phyloP scores from a whole-genome alignment of 2,888 invertebrate genomes.

The Lobophora halterata region DNA sequence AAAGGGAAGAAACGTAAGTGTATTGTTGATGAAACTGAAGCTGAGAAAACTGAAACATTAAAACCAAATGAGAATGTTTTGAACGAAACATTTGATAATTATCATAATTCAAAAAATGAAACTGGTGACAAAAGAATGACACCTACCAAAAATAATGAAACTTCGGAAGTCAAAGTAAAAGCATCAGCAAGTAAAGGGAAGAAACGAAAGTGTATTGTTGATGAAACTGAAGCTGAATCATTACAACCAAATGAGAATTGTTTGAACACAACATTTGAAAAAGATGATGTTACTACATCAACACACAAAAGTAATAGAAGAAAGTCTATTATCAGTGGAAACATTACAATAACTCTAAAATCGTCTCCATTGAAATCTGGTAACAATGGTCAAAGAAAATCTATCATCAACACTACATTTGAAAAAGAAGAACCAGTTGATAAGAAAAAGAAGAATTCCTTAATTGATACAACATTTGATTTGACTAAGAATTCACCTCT shows the following conservation, averaged over 20 bases:
- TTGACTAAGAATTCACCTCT: background rate
- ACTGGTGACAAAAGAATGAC: slow-evolving; percentile 26
- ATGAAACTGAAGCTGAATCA: slow-evolving; percentile 1
- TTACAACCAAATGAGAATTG: slow-evolving; percentile 3
- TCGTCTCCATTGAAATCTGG: background rate
- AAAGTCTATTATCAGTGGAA: slow-evolving; percentile 2
- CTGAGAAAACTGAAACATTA: too few relatives aligned
- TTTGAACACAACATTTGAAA: slow-evolving; percentile 17
- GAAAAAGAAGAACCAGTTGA: slow-evolving; percentile 1
- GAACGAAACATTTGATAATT: too few relatives aligned
- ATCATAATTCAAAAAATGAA: slow-evolving; percentile 17
- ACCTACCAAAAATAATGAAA: slow-evolving; percentile 9
- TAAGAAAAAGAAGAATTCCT: slow-evolving; percentile 1
- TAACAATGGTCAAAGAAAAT: slow-evolving; percentile 4
- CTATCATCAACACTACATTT: background rate
- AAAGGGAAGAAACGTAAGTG: slow-evolving; percentile 1
- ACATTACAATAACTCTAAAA: background rate
- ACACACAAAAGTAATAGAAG: slow-evolving; percentile 3
- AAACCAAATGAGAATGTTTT: too few relatives aligned
- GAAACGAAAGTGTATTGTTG: background rate
- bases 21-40: background rate
- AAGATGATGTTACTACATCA: slow-evolving; percentile 1
- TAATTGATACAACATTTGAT: background rate
- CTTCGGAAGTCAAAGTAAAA: slow-evolving; percentile 7
- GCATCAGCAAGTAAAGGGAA: background rate